Evolutionary conservation across 2,888 invertebrate genomes (phyloP), one percentile per base, ranked within the genome.

Genomic region (Pachliopta kotzebuea): DNA sequence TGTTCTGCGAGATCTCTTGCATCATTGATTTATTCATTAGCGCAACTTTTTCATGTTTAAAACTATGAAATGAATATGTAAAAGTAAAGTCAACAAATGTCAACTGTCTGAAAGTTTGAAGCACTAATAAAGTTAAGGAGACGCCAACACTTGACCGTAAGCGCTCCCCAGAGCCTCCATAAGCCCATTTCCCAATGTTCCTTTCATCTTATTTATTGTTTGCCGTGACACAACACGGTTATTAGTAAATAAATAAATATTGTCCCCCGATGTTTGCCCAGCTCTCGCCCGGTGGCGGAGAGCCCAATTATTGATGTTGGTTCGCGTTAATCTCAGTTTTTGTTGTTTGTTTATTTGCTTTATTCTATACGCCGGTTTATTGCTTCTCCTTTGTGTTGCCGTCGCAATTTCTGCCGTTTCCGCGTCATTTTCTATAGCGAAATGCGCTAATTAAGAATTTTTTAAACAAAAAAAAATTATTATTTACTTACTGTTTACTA

Each of bases 171-270:
- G 85, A 76, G 90, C 75, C 81, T 79, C 85, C 85, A 90, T 90
- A 90, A 90, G 85, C 88, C 88, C 78, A 90, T 90, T 90, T 84
- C 82, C 79, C 75, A 81, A 78, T 84, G 86, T 86, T 86, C 86
- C 88, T 84, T 82, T 82, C 82, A 83, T 84, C 81, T 81, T 88
- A 83, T 86, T 89, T 88, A 88, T 86, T 90, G 84, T 89, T 89
- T 86, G 85, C 80, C 69, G 75, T 79, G 74, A 76, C 62, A 67
- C 73, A 76, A 80, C 79, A 80, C 77, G 75, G 85, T 88, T 89
- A 90, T 90, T 91, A 91, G 88, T 84, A 87, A 88, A 85, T 87
- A 90, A 88, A 89, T 88, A 90, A 86, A 89, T 87, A 88, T 83
- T 83, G 85, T 85, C 88, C 64, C 89, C 77, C 72, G 71, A 70